These are phyloP conservation scores for Andrena chrysosceles DNA, from an alignment of 2,888 invertebrate genomes.

Conservation along the genomic window DNA sequence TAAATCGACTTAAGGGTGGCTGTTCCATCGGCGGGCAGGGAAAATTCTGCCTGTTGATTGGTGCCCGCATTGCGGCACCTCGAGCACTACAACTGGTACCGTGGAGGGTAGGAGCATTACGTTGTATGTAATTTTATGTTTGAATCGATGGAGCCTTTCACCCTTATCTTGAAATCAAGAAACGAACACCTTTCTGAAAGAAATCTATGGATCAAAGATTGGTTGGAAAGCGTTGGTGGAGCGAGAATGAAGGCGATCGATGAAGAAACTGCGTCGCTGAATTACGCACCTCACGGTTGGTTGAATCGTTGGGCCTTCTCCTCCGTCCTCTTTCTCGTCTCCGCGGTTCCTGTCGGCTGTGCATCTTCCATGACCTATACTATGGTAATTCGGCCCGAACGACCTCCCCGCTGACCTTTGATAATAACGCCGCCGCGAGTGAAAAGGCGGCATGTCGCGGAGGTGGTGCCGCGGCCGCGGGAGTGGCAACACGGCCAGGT, in stretches of 20 bases:
- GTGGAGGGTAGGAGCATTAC: background rate
- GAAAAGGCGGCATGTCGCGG: constrained; percentile 81
- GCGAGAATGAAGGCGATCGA: constrained; percentile 42
- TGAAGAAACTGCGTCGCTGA: constrained; percentile 77
- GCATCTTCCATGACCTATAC: constrained; percentile 72
- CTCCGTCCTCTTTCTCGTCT: constrained; percentile 25
- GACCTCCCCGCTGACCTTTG: constrained; percentile 83
- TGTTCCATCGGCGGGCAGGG: constrained; percentile 49
- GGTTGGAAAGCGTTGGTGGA: no score
- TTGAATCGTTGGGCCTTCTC: constrained; percentile 19
- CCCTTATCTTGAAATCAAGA: no score
- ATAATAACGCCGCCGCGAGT: constrained; percentile 81
- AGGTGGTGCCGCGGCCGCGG: constrained; percentile 78
- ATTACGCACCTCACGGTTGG: constrained; percentile 69
- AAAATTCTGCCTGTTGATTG: constrained; percentile 59
- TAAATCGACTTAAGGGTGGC: constrained; percentile 51
- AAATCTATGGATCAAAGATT: no score
- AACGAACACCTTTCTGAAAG: background rate
- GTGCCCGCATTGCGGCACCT: constrained; percentile 70
- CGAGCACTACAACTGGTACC: constrained; percentile 34
- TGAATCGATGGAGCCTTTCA: no score
- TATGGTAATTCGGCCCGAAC: constrained; percentile 78
- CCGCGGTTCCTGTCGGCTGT: constrained; percentile 33
- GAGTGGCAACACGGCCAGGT: constrained; percentile 80
- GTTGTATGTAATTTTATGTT: background rate